These are phyloP conservation scores for Hipparchia semele DNA, from an alignment of 2,888 invertebrate species.

Conservation along the genomic window DNA sequence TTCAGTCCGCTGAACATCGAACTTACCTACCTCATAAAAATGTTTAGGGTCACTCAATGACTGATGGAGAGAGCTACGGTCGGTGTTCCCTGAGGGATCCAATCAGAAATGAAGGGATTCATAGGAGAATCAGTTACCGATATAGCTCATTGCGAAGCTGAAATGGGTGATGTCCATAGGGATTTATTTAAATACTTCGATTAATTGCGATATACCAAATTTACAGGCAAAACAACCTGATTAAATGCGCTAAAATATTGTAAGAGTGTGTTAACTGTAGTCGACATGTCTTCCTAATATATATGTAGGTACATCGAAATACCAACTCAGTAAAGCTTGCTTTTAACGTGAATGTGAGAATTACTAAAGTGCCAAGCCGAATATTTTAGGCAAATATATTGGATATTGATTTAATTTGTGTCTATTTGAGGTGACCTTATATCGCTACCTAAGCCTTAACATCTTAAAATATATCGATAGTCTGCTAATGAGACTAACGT, in stretches of 20 bases:
- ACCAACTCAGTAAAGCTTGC: slow-evolving; percentile 30
- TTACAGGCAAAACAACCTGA: too few relatives aligned
- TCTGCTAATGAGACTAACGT: slow-evolving; percentile 1
- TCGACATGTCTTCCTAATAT: not conserved
- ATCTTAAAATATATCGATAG: slow-evolving; percentile 2
- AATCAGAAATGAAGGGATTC: too few relatives aligned
- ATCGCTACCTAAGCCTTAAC: not conserved
- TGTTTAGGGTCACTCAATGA: too few relatives aligned
- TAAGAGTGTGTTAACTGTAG: slow-evolving; percentile 12
- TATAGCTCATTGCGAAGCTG: too few relatives aligned
- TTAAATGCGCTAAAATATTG: slow-evolving; percentile 2
- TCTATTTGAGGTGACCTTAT: slow-evolving; percentile 18
- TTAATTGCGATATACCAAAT: too few relatives aligned
- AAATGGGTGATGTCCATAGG: too few relatives aligned
- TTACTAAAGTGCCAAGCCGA: slow-evolving; percentile 40
- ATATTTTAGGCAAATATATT: slow-evolving; percentile 32
- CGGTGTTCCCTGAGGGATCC: too few relatives aligned
- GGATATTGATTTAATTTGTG: slow-evolving; percentile 23
- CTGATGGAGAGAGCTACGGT: too few relatives aligned
- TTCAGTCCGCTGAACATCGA: too few relatives aligned
- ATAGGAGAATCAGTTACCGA: too few relatives aligned
- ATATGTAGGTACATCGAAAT: slow-evolving; percentile 7
- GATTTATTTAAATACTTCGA: too few relatives aligned
- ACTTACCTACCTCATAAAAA: too few relatives aligned
- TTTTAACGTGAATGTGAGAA: slow-evolving; percentile 41